Conservation (phyloP, 2,888 invertebrate species). For the Biston stratarius region DNA sequence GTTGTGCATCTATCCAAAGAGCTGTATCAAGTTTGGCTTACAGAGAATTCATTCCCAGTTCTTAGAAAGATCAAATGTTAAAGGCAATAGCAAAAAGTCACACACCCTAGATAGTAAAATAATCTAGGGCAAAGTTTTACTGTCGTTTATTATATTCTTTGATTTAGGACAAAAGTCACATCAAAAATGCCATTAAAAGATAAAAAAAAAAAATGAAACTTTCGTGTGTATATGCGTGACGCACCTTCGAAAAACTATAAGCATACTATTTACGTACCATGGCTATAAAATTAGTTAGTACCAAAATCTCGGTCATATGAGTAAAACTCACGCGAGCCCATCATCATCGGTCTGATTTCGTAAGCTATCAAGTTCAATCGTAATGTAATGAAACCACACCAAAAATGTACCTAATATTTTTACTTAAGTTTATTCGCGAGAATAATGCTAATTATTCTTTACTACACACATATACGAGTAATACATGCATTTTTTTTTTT, state of each 20-base stretch:
- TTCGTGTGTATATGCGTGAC: not conserved
- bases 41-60: no score
- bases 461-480: no score
- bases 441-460: no score
- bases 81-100: not conserved
- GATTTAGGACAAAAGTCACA: conserved; percentile 17
- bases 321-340: not conserved
- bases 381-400: not conserved
- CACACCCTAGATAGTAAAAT: conserved; percentile 4
- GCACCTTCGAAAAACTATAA: conserved; percentile 8
- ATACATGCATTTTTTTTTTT: no score
- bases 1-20: no score
- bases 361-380: not conserved
- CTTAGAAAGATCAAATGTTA: no score
- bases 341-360: not conserved
- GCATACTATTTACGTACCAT: not conserved
- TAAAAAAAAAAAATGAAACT: not conserved
- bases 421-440: not conserved
- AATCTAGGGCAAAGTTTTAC: conserved; percentile 2
- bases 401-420: not conserved
- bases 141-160: not conserved
- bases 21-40: no score
- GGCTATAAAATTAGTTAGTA: conserved; percentile 18
- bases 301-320: conserved; percentile 10
- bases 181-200: conserved; percentile 2